Evolutionary conservation across 1,140 invertebrate genomes (phyloP).

Genomic region (Dinoponera quadriceps): DNA sequence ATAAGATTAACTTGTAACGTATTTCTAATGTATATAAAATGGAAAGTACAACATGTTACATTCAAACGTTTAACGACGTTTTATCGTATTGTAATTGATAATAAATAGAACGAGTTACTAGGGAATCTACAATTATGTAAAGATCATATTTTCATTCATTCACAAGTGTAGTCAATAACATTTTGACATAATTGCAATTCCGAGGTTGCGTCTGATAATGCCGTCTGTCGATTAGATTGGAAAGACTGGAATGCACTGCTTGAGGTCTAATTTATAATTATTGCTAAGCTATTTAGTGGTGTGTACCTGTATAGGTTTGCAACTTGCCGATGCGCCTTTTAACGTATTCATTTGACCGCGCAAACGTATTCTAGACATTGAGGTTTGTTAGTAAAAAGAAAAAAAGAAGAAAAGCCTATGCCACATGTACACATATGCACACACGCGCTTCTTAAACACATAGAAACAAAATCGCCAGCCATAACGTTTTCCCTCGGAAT

Average conservation of each 20-base stretch:
- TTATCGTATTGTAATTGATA: neutral
- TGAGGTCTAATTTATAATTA: neutral
- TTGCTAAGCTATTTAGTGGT: neutral
- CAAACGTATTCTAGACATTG: neutral
- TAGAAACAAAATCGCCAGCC: neutral
- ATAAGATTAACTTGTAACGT: neutral
- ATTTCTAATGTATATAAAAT: neutral
- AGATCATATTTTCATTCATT: neutral
- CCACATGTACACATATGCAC: neutral
- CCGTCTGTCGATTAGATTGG: neutral
- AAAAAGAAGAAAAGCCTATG: too few relatives aligned
- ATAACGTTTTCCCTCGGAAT: constrained; percentile 20
- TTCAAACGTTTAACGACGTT: neutral
- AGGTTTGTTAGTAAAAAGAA: constrained; percentile 4
- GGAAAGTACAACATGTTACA: neutral
- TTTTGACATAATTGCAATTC: neutral
- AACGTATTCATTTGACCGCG: neutral
- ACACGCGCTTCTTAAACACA: neutral
- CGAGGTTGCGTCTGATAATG: neutral
- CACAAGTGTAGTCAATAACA: neutral
- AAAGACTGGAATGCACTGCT: neutral
- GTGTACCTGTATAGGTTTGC: too few relatives aligned
- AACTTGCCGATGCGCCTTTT: neutral
- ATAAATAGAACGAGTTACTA: neutral
- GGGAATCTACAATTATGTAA: neutral